These are phyloP conservation scores for Tuta absoluta DNA, from an alignment of 2,888 invertebrate species.

Conservation along the genomic window DNA sequence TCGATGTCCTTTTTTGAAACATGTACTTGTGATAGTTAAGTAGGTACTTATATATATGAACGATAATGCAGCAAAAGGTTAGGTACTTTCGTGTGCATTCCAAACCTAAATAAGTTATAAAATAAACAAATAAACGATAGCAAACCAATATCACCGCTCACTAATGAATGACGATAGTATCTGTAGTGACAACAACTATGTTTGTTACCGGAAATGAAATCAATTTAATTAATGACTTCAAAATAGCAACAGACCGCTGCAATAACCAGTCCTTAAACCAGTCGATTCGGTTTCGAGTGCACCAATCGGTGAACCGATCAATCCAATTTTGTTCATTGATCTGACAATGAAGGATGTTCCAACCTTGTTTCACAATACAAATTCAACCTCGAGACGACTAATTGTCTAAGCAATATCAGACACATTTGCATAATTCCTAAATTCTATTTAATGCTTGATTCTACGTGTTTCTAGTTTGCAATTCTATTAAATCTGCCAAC, in stretches of 20 bases:
- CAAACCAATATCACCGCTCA: too few species aligned
- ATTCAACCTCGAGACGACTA: not conserved
- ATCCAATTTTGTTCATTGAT: constrained; percentile 2
- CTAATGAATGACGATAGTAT: not conserved
- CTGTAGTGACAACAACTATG: not conserved
- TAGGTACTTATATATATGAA: not conserved
- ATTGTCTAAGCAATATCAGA: not conserved
- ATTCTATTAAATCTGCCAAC: too few species aligned
- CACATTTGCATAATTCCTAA: not conserved
- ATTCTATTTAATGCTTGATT: too few species aligned
- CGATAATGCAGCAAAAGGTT: not conserved
- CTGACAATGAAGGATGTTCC: constrained; percentile 3
- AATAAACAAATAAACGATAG: not conserved
- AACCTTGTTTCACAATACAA: constrained; percentile 14
- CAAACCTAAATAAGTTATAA: not conserved
- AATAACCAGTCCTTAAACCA: not conserved
- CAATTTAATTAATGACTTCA: not conserved
- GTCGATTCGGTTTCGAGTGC: not conserved
- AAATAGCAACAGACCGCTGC: not conserved
- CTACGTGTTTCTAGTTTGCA: too few species aligned
- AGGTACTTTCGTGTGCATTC: not conserved
- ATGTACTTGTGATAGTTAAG: too few species aligned
- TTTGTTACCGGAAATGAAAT: not conserved
- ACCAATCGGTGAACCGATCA: not conserved
- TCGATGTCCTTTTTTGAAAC: not conserved